Evolutionary conservation across 2,113 vertebrate genomes (phyloP).

Genomic region (Pedionomus torquatus): DNA sequence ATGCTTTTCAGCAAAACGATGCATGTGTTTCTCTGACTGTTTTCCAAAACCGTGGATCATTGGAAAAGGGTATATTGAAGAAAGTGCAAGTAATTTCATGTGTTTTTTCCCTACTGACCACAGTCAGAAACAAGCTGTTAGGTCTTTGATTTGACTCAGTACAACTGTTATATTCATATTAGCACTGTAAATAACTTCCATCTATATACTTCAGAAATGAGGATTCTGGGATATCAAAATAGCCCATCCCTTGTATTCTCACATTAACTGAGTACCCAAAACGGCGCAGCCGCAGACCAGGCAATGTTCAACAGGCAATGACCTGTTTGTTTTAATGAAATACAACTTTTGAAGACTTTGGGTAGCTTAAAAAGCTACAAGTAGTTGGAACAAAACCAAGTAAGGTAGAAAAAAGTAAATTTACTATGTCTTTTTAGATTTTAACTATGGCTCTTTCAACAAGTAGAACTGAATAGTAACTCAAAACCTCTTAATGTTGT

Average conservation of each 20-base stretch:
- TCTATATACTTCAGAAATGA: not conserved
- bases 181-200: not conserved
- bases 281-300: not conserved
- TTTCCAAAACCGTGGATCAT: not conserved
- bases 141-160: not conserved
- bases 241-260: not conserved
- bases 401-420: not conserved
- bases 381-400: not conserved
- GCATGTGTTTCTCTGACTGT: not conserved
- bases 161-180: not conserved
- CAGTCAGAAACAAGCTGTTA: not conserved
- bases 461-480: not conserved
- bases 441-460: not conserved
- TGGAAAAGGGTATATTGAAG: not conserved
- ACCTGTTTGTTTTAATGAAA: not conserved
- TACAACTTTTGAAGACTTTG: not conserved
- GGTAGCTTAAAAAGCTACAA: not conserved
- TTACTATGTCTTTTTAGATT: not conserved
- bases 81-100: not conserved
- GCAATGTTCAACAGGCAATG: not conserved
- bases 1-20: not conserved
- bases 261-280: not conserved
- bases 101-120: not conserved
- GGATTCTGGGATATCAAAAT: not conserved
- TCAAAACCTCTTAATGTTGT: not conserved